Base-by-base conservation (phyloP, 2,797 vertebrate genomes). In the Euthynnus affinis region DNA sequence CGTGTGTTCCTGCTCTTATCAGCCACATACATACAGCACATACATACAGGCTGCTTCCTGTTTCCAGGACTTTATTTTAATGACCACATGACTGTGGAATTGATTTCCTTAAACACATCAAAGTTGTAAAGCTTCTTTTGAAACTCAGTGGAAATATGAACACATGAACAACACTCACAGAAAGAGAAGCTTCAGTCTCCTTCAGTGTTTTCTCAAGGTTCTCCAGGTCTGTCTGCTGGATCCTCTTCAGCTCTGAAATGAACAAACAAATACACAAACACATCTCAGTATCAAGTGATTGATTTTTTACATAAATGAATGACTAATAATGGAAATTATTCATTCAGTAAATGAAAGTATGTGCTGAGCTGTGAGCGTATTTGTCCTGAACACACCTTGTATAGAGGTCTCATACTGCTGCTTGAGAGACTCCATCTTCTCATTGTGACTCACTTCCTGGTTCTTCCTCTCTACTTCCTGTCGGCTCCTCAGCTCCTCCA, bases 381-480 rank as follows among this genome's bases (percentile, higher is more conserved):
- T 10, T 49, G 13, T 70, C 18, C 18, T 66, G 5, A 42, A 67
- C 77, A 1, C 59, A 96, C 98, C 98, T 93, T 96, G 88, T 76
- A 97, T 67, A 3, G 96, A 96, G 2, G 89, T 88, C 63, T 98
- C 92, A 18, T 96, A 95, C 51, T 96, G 90, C 78, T 92, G 90
- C 81, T 92, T 97, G 8, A 98, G 87, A 61, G 92, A 87, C 74
- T 96, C 93, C 67, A 97, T 85, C 77, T 92, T 94, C 89, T 96
- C 94, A 0, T 71, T 88, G 84, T 98, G 96, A 80, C 84, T 94
- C 63, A 82, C 93, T 92, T 97, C 96, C 6, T 97, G 95, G 81
- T 95, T 95, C 84, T 92, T 85, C 87, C 95, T 96, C 46, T 96
- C 95, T 14, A 93, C 93, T 93, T 98, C 97, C 74, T 98, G 97